These are phyloP conservation scores for Athalia circularis DNA, from an alignment of 2,888 invertebrate genomes.

Conservation along the genomic window DNA sequence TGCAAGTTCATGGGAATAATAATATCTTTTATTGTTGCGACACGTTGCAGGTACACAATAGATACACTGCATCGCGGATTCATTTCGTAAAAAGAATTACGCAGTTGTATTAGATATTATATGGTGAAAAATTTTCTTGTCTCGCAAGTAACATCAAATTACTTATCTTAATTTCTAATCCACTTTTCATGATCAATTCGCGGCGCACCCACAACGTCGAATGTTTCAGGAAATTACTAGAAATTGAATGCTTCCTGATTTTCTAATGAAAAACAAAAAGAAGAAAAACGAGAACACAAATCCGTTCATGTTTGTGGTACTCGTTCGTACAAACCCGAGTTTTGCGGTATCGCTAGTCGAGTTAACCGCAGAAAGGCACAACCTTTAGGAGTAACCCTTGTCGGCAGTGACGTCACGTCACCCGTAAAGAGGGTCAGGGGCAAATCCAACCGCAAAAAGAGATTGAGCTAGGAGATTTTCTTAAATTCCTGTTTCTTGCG, in stretches of 20 bases:
- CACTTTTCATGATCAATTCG: no score
- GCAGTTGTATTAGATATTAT: no score
- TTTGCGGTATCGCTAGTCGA: conserved; percentile 27
- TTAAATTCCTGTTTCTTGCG: conserved; percentile 40
- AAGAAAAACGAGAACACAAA: neutral
- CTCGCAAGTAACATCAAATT: no score
- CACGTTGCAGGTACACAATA: conserved; percentile 28
- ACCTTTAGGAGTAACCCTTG: conserved; percentile 27
- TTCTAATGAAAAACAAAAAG: no score
- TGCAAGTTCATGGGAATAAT: conserved; percentile 34
- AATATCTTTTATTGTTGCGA: conserved; percentile 48
- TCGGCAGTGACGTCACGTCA: conserved; percentile 38
- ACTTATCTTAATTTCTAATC: no score
- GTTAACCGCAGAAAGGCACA: neutral
- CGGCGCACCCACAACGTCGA: no score
- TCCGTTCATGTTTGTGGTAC: neutral
- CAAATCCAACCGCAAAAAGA: conserved; percentile 37
- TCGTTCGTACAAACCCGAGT: neutral
- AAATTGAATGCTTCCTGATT: no score
- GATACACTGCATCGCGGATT: conserved; percentile 16
- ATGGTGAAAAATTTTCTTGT: no score
- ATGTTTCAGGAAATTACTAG: no score
- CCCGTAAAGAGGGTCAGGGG: conserved; percentile 37
- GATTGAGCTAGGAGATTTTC: conserved; percentile 42
- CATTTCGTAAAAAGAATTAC: neutral